phyloP scores from a whole-genome alignment of 2,888 invertebrate species.

The Aphodius granarius region DNA sequence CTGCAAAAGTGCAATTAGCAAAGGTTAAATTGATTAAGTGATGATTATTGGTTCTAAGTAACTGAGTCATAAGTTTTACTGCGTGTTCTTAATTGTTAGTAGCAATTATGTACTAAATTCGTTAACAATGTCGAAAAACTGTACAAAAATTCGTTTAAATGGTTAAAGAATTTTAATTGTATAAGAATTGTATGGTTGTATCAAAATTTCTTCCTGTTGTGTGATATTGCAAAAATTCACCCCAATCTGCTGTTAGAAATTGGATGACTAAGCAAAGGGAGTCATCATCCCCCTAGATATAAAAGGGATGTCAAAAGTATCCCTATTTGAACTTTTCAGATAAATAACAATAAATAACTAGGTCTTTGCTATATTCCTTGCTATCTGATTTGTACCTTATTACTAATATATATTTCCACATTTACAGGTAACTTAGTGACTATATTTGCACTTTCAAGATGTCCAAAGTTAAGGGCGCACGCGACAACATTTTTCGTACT shows the following conservation, averaged over 20 bases:
- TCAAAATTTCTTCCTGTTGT: not conserved
- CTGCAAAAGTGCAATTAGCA: not conserved
- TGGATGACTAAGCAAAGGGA: not conserved
- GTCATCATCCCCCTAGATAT: not conserved
- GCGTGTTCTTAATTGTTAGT: not conserved
- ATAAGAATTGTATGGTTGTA: not conserved
- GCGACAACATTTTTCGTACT: slow-evolving; percentile 88
- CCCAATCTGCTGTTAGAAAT: not conserved
- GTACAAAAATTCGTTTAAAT: not conserved
- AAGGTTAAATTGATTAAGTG: not conserved
- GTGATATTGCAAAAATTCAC: not conserved
- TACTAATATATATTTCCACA: not conserved
- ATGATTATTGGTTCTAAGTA: not conserved
- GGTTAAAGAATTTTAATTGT: not conserved
- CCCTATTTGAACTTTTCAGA: no score
- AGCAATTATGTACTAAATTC: not conserved
- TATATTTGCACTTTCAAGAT: slow-evolving; percentile 75
- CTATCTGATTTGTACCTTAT: not conserved
- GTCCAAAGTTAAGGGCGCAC: slow-evolving; percentile 77
- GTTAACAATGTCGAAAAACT: not conserved
- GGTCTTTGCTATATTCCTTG: not conserved
- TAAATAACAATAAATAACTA: no score
- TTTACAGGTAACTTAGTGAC: slow-evolving; percentile 79
- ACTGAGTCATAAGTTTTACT: not conserved
- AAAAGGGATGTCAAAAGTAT: no score